Evolutionary conservation across 2,888 invertebrate genomes (phyloP).

Genomic region (Leptinotarsa juncta): DNA sequence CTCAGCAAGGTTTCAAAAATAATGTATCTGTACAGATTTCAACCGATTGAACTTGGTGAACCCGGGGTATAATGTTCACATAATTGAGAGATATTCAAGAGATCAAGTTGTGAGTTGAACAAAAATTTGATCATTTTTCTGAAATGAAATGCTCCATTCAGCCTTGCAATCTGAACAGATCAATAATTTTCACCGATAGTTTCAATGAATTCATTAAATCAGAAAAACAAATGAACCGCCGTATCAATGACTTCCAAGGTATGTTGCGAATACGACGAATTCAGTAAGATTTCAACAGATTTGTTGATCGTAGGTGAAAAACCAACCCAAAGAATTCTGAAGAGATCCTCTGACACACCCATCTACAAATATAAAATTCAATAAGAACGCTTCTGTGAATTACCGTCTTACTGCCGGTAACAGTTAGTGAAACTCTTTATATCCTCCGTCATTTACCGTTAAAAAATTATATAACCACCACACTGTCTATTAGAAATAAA

Average conservation of each 20-base stretch:
- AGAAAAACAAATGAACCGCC: too few species aligned
- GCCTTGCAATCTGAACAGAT: too few species aligned
- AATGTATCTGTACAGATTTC: too few species aligned
- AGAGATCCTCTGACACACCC: constrained; percentile 9
- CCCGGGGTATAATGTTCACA: too few species aligned
- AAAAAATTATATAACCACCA: constrained; percentile 7
- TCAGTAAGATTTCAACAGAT: background rate
- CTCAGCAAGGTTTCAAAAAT: too few species aligned
- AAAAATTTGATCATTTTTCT: too few species aligned
- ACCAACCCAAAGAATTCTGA: background rate
- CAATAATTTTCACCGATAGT: too few species aligned
- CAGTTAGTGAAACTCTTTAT: background rate
- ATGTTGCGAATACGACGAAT: background rate
- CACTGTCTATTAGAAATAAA: constrained; percentile 18
- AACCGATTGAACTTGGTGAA: too few species aligned
- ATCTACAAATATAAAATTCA: background rate
- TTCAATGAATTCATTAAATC: too few species aligned
- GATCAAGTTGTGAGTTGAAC: too few species aligned
- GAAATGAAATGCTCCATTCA: too few species aligned
- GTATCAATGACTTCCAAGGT: background rate
- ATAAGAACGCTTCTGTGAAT: background rate
- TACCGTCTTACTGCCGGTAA: background rate
- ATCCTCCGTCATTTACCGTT: constrained; percentile 9
- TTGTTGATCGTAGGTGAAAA: background rate
- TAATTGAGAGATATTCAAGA: too few species aligned